These are phyloP conservation scores for Dermatophagoides farinae DNA, from an alignment of 1,140 invertebrate species.

Conservation along the genomic window DNA sequence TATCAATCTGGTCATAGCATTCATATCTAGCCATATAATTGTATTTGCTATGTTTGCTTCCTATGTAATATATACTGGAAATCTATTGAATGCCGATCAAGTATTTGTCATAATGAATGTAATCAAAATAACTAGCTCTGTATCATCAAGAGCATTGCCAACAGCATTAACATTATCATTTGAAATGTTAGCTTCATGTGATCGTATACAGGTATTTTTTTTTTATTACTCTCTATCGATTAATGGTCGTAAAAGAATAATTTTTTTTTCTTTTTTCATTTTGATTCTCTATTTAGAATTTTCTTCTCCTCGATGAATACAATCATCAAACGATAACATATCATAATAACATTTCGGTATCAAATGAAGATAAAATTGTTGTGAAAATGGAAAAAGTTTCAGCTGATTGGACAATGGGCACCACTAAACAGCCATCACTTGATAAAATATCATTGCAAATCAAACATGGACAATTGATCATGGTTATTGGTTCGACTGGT, in stretches of 20 bases:
- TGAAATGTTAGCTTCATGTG: conserved; percentile 37
- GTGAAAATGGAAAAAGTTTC: background rate
- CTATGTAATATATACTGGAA: conserved; percentile 41
- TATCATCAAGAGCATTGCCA: conserved; percentile 46
- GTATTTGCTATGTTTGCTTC: conserved; percentile 49
- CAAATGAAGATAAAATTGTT: background rate
- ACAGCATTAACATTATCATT: conserved; percentile 37
- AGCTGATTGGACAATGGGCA: background rate
- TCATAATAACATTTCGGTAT: background rate
- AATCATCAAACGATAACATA: too few species aligned
- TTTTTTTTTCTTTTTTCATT: background rate
- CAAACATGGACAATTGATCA: conserved; percentile 35
- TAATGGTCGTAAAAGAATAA: too few species aligned
- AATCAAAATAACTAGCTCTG: conserved; percentile 41
- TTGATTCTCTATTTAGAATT: background rate
- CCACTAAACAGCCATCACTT: background rate
- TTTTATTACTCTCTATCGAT: too few species aligned
- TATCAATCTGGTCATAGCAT: conserved; percentile 32
- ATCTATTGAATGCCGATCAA: conserved; percentile 43
- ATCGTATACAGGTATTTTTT: conserved; percentile 28
- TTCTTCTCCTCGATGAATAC: background rate
- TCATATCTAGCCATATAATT: conserved; percentile 38
- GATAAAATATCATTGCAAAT: background rate
- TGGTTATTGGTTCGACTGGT: conserved; percentile 54
- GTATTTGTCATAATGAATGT: conserved; percentile 52